These are phyloP conservation scores for Centropus bengalensis DNA, from an alignment of 2,113 vertebrate species.

Conservation along the genomic window DNA sequence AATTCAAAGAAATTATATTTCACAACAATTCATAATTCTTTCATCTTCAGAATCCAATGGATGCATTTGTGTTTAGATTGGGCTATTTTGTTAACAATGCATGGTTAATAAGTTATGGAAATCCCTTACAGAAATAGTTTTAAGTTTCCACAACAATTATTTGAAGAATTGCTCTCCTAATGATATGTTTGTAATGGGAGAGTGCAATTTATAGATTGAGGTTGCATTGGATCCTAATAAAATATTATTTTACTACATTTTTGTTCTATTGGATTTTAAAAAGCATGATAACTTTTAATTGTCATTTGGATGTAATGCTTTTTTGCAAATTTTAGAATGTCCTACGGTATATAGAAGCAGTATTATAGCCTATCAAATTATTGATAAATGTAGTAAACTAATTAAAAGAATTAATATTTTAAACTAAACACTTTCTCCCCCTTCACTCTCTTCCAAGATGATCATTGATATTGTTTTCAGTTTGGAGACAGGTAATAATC, in stretches of 20 bases:
- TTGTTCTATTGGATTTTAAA: background rate
- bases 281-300: background rate
- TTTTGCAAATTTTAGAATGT: background rate
- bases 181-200: background rate
- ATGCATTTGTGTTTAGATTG: conserved; percentile 27
- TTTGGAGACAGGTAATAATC: background rate
- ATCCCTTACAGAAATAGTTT: background rate
- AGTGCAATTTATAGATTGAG: background rate
- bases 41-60: background rate
- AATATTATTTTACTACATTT: background rate
- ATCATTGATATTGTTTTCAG: background rate
- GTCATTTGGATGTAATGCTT: background rate
- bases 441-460: background rate
- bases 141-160: background rate
- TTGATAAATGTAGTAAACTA: background rate
- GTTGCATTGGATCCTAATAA: background rate
- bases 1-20: background rate
- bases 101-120: background rate
- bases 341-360: background rate
- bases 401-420: background rate
- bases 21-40: conserved; percentile 20
- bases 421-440: background rate
- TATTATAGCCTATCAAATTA: background rate
- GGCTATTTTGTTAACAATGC: conserved; percentile 34
- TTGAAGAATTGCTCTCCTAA: background rate